A percentile compares a stretch with the other conserved stretches of the same genome.
Conservation (phyloP, 2,113 vertebrate species). For the Tragelaphus strepsiceros region DNA sequence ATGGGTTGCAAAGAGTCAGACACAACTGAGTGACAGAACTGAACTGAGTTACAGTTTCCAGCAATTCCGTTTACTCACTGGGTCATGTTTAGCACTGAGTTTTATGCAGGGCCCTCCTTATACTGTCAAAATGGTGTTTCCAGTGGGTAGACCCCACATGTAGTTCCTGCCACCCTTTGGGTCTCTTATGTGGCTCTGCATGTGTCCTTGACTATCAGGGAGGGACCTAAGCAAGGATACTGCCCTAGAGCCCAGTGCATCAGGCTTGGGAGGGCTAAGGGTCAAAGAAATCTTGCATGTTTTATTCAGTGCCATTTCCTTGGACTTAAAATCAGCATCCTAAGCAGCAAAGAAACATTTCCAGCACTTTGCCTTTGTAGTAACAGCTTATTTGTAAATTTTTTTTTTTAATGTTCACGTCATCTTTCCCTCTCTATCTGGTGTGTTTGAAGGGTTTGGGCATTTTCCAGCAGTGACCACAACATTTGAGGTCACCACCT, state of each 20-base stretch:
- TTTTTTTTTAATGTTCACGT: not conserved
- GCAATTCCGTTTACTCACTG: not conserved
- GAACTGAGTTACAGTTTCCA: not conserved
- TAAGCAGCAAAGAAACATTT: not conserved
- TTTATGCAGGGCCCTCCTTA: not conserved
- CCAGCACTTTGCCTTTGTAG: not conserved
- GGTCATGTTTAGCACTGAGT: not conserved
- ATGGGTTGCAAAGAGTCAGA: not conserved
- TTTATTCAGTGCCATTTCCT: not conserved
- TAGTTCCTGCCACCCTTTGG: not conserved
- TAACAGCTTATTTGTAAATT: not conserved
- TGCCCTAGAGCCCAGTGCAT: not conserved
- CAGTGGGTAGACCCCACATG: no score
- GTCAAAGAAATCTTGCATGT: not conserved
- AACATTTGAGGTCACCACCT: not conserved
- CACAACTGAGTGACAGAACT: fast-evolving
- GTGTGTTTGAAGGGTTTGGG: not conserved
- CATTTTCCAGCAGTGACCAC: not conserved
- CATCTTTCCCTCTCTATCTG: not conserved
- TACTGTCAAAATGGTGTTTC: not conserved
- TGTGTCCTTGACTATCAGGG: not conserved
- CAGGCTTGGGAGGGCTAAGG: not conserved
- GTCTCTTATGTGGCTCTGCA: not conserved
- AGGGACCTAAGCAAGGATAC: not conserved
- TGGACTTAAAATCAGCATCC: not conserved